Base-by-base conservation (phyloP, 92 coral and sea anemone genomes). In the Actinostola sp. region DNA sequence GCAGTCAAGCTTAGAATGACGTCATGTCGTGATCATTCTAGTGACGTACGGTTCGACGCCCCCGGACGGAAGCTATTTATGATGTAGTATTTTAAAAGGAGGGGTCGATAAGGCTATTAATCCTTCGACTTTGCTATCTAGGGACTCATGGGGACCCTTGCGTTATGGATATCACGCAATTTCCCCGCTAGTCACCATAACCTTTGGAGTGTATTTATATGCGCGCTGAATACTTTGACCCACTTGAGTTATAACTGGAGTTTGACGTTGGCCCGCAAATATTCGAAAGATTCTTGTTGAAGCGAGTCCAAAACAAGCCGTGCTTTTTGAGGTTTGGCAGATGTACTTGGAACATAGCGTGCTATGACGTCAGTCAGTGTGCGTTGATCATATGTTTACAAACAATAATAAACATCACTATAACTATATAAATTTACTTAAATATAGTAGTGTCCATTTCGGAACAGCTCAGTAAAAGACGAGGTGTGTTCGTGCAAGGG, bases 11-110 rank as follows among this genome's bases (percentile, higher is more conserved):
- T 33, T 51, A 68, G 50, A 68, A 49, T 68, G 74, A 68, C 74
- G 74, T 68, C 46, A 35, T 20, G 11, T 39, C 9, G 31, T 36
- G 57, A 12, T 1, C 4, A 30, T 20, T 55, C 42, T 42, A 15
- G 32, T 28, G 66, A 57, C 58, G 77, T 36, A 23, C 25, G 21
- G 14, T 29, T 19, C n/a, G 13, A 71, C 77, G 55, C 77, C 77
- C 66, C 55, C 77, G 77, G 53, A 71, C 67, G 77, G 77, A 71
- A 71, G 23, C 48, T 13, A 57, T 36, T 16, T 7, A 66, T 19
- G 19, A 19, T 46, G 53, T 46, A 46, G 63, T 57, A 26, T 27
- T 30, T 57, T 21, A 6, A 27, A 57, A 30, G 39, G 11, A 38
- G 63, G 27, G 38, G 11, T 27, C 17, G 63, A 16, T 4, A 30